These are phyloP conservation scores for Mechanitis messenoides DNA, from an alignment of 2,888 invertebrate genomes.

Conservation along the genomic window DNA sequence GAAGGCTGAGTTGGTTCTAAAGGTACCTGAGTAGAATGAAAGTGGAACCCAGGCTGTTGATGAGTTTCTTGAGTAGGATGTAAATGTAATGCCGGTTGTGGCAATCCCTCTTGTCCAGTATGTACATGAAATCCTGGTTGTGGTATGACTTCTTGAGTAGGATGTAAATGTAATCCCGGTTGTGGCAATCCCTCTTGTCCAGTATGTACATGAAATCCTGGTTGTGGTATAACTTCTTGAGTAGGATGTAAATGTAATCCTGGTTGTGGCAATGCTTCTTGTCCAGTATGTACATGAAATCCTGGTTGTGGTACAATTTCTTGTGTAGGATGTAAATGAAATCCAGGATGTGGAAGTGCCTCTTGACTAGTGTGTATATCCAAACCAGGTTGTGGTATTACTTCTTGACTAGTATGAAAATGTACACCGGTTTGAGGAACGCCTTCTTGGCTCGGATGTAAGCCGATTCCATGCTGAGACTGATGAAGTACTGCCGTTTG, in stretches of 20 bases:
- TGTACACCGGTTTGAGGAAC: slow-evolving; percentile 17
- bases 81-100: slow-evolving; percentile 35
- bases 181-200: slow-evolving; percentile 32
- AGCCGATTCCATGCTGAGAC: slow-evolving; percentile 1
- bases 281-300: slow-evolving; percentile 19
- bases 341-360: slow-evolving; percentile 16
- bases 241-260: slow-evolving; percentile 18
- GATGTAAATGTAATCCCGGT: slow-evolving; percentile 31
- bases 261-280: slow-evolving; percentile 17
- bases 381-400: slow-evolving; percentile 15
- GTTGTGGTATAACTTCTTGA: slow-evolving; percentile 36
- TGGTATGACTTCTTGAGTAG: slow-evolving; percentile 33
- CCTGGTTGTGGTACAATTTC: slow-evolving; percentile 33
- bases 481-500: slow-evolving; percentile 28
- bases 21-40: slow-evolving; percentile 36
- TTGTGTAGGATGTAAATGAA: slow-evolving; percentile 28
- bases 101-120: slow-evolving; percentile 31
- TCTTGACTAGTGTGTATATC: slow-evolving; percentile 20
- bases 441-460: slow-evolving; percentile 39
- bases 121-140: slow-evolving; percentile 33
- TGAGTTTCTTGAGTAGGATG: slow-evolving; percentile 34
- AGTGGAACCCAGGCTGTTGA: slow-evolving; percentile 35
- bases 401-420: slow-evolving; percentile 17
- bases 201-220: slow-evolving; percentile 33
- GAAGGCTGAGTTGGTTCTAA: slow-evolving; percentile 36